Conservation (phyloP, 2,888 invertebrate genomes). For the Nomada goodeniana region DNA sequence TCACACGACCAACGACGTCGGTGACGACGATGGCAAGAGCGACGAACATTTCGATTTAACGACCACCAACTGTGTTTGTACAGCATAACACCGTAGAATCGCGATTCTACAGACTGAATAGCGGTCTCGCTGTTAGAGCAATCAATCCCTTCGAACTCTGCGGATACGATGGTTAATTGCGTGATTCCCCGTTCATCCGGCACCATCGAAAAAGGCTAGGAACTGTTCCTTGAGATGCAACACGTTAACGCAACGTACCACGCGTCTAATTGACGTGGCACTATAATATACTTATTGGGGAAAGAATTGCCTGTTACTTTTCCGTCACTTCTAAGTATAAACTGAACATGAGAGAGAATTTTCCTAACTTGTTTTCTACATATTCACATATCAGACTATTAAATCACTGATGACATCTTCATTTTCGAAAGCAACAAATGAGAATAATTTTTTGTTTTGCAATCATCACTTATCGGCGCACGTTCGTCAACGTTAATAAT, state of each 20-base stretch:
- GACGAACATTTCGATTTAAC: constrained; percentile 14
- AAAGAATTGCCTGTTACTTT: too few relatives aligned
- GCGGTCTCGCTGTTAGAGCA: neutral
- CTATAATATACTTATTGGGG: too few relatives aligned
- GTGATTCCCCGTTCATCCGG: neutral
- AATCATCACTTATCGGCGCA: too few relatives aligned
- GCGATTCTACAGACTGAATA: neutral
- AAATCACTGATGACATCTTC: too few relatives aligned
- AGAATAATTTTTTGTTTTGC: too few relatives aligned
- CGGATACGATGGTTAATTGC: constrained; percentile 3
- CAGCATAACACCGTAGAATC: neutral
- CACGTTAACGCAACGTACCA: neutral
- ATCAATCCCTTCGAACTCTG: constrained; percentile 7
- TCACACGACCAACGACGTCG: neutral
- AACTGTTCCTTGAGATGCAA: neutral
- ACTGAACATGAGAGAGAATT: too few relatives aligned
- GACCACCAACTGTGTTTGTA: neutral
- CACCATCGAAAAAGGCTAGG: neutral
- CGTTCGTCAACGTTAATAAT: too few relatives aligned
- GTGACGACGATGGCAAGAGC: neutral
- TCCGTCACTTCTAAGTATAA: too few relatives aligned
- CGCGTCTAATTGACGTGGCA: too few relatives aligned
- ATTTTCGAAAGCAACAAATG: too few relatives aligned
- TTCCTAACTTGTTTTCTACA: too few relatives aligned
- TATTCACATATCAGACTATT: too few relatives aligned